phyloP scores from a whole-genome alignment of 2,888 invertebrate species.

The Archaeoteleia sp. region DNA sequence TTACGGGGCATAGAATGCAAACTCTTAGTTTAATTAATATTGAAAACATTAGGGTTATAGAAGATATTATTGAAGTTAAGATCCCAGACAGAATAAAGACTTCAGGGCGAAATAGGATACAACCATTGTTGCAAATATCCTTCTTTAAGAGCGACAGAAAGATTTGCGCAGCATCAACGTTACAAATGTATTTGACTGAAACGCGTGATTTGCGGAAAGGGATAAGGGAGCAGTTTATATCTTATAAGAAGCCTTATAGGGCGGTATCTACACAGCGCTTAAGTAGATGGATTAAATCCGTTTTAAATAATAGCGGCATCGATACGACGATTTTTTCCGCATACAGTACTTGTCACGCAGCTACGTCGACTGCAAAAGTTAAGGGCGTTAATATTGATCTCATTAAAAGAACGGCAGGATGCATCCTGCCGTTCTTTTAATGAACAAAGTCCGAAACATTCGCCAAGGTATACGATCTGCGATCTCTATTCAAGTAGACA shows the following conservation, averaged over 20 bases:
- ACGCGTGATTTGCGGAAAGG: not conserved
- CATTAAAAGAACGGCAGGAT: constrained; percentile 18
- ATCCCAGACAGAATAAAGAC: constrained; percentile 20
- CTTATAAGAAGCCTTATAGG: constrained; percentile 18
- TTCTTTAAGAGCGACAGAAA: constrained; percentile 8
- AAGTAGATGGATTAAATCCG: constrained; percentile 25
- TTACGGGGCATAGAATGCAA: constrained; percentile 25
- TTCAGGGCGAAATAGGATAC: constrained; percentile 6
- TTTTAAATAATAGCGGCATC: constrained; percentile 17
- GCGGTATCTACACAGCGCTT: constrained; percentile 23
- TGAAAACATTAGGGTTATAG: too few species aligned
- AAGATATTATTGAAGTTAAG: constrained; percentile 8
- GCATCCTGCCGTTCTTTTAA: too few species aligned
- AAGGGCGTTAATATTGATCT: constrained; percentile 20
- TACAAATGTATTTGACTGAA: constrained; percentile 9
- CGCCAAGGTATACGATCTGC: too few species aligned
- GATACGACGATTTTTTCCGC: constrained; percentile 27
- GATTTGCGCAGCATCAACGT: constrained; percentile 14
- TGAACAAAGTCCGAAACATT: constrained; percentile 5
- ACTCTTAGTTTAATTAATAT: constrained; percentile 2
- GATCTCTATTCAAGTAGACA: too few species aligned
- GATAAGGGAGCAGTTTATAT: constrained; percentile 17
- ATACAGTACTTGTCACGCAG: constrained; percentile 20
- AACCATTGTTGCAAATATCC: constrained; percentile 15
- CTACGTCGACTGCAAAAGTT: constrained; percentile 27